Evolutionary conservation across 2,113 vertebrate genomes (phyloP), one percentile per base, ranked within the genome.

Genomic region (Ceratotherium simum): DNA sequence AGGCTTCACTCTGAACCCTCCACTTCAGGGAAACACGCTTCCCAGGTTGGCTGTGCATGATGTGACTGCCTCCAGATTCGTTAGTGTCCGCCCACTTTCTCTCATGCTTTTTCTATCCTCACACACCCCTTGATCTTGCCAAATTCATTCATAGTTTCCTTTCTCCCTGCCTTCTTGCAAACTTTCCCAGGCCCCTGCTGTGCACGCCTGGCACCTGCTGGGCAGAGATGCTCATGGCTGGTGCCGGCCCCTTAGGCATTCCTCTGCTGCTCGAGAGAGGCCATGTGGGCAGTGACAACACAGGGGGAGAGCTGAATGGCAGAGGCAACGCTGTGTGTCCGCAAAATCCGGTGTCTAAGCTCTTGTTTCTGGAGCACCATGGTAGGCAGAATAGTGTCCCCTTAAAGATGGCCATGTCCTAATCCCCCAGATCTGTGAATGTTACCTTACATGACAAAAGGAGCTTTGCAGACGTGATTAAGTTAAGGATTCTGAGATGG

Each of bases 41-140:
- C n/a, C 51, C 8, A 2, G 12, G 2, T 18, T 6, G 81, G 60
- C 86, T 62, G 54, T 17, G 10, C 1, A 0, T 42, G 82, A 11
- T 33, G n/a, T 5, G 62, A 46, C 25, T 4, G 18, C 39, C 29
- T 70, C 78, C 21, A 17, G 14, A 46, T 36, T 51, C 65, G 23
- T 86, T 10, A 56, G 69, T 8, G 21, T 36, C 95, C 4, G 0
- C 87, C 87, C 78, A 80, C 78, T 64, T 90, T n/a, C 67, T 69
- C 72, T 79, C 60, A 9, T 12, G 25, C 64, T 82, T 80, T 76
- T 72, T 90, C 91, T 90, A 29, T 93, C 65, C 69, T 83, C 86
- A 76, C 8, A 11, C 8, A 86, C 29, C 64, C 46, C 48, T 64
- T 8, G 23, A 46, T 86, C 76, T 58, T 93, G 90, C 64, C 94